Percentiles rank a stretch among this genome's conserved stretches.
phyloP scores from a whole-genome alignment of 2,797 vertebrate species.

The Acridotheres tristis region DNA sequence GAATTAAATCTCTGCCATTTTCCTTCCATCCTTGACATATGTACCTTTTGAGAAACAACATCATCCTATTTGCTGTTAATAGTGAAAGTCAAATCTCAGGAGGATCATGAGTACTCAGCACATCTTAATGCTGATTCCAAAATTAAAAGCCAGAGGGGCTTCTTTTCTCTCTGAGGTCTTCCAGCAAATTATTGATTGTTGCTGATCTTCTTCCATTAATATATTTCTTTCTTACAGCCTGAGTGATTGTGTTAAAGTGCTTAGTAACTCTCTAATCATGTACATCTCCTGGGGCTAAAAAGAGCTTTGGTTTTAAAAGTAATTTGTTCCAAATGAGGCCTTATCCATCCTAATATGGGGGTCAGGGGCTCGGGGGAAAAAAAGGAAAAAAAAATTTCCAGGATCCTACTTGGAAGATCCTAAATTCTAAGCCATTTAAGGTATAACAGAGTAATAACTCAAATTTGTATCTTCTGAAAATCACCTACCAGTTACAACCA shows the following conservation, averaged over 20 bases:
- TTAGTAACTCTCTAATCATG: conserved; percentile 40
- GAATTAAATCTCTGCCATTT: neutral
- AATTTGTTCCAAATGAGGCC: conserved; percentile 45
- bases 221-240: conserved; percentile 14
- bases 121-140: neutral
- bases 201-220: conserved; percentile 29
- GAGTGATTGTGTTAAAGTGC: neutral
- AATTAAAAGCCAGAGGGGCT: neutral
- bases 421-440: neutral
- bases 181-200: conserved; percentile 31
- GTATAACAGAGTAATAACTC: neutral
- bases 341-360: neutral
- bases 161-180: neutral
- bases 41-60: neutral
- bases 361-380: neutral
- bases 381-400: neutral
- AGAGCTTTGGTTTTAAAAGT: conserved; percentile 3
- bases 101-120: neutral
- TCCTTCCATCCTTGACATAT: neutral
- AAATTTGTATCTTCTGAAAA: neutral
- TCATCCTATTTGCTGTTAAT: neutral
- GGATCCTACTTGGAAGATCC: neutral
- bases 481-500: neutral
- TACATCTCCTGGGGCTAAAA: conserved; percentile 7
- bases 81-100: neutral